Conservation (phyloP, 2,113 vertebrate species). For the Oxygymnocypris stewartii region DNA sequence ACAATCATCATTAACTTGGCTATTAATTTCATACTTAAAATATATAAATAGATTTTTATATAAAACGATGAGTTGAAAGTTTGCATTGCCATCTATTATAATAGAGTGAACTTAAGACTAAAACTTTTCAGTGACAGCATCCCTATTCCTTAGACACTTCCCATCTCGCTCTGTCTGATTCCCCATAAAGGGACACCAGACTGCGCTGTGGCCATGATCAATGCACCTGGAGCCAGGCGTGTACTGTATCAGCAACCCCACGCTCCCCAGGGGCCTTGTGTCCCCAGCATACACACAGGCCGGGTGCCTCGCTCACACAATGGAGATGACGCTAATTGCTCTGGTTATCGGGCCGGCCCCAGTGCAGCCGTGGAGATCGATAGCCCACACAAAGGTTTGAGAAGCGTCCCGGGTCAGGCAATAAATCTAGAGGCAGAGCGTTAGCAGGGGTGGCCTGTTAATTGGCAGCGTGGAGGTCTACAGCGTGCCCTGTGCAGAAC, state of each 20-base stretch:
- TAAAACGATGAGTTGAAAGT: background rate
- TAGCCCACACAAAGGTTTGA: slow-evolving; percentile 73
- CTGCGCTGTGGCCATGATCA: slow-evolving; percentile 44
- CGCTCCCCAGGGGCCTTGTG: background rate
- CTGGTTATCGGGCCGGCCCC: slow-evolving; percentile 67
- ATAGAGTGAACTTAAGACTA: slow-evolving; percentile 23
- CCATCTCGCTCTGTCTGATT: background rate
- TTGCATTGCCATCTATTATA: background rate
- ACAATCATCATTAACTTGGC: background rate
- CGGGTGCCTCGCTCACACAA: slow-evolving; percentile 62
- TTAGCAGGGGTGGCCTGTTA: slow-evolving; percentile 54
- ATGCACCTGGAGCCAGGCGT: slow-evolving; percentile 45
- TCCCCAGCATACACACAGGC: slow-evolving; percentile 40
- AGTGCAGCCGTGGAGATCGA: slow-evolving; percentile 72
- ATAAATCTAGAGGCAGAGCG: slow-evolving; percentile 71
- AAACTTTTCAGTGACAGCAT: slow-evolving; percentile 40
- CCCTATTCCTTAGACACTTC: slow-evolving; percentile 46
- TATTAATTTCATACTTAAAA: background rate
- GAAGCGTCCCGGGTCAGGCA: slow-evolving; percentile 59
- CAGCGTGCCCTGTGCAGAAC: slow-evolving; percentile 39
- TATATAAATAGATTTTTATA: background rate
- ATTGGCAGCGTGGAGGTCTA: slow-evolving; percentile 62
- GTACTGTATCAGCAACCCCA: slow-evolving; percentile 36
- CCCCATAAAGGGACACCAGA: slow-evolving; percentile 9
- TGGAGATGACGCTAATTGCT: slow-evolving; percentile 76